phyloP scores from a whole-genome alignment of 2,113 vertebrate genomes.

The Siniperca chuatsi region DNA sequence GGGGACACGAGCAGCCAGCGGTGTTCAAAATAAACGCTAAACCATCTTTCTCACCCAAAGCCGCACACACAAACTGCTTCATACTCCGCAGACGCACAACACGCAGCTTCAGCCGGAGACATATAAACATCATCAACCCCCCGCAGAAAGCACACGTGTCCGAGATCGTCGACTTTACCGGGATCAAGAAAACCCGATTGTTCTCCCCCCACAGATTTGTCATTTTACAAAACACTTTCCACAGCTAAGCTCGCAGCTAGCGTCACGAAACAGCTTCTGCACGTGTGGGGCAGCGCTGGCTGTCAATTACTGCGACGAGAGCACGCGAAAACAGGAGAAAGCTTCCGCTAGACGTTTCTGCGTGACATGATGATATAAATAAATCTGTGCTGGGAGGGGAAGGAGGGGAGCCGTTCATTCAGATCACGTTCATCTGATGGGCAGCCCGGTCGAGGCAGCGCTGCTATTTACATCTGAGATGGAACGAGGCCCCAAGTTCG shows the following conservation, averaged over 20 bases:
- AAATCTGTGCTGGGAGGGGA: constrained; percentile 1
- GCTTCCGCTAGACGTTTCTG: neutral
- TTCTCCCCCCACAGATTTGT: neutral
- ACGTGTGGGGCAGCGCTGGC: constrained; percentile 17
- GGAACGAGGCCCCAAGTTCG: neutral
- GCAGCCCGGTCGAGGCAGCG: constrained; percentile 12
- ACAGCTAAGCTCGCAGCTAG: neutral
- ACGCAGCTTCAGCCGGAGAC: neutral
- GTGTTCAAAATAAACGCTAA: constrained; percentile 22
- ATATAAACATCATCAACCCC: neutral
- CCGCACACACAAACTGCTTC: neutral
- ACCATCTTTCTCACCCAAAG: neutral
- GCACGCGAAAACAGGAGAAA: neutral
- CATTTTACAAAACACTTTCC: neutral
- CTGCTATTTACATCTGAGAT: constrained; percentile 40
- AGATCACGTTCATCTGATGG: constrained; percentile 33
- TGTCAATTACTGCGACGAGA: constrained; percentile 45
- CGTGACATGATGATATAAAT: constrained; percentile 20
- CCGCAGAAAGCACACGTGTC: neutral
- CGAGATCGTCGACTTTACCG: neutral
- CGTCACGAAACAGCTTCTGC: neutral
- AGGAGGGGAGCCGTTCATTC: constrained; percentile 3
- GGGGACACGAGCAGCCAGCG: neutral
- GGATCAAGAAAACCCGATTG: neutral
- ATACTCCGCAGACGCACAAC: neutral